phyloP scores from a whole-genome alignment of 2,113 vertebrate species.

The Chlorodrepanis virens region DNA sequence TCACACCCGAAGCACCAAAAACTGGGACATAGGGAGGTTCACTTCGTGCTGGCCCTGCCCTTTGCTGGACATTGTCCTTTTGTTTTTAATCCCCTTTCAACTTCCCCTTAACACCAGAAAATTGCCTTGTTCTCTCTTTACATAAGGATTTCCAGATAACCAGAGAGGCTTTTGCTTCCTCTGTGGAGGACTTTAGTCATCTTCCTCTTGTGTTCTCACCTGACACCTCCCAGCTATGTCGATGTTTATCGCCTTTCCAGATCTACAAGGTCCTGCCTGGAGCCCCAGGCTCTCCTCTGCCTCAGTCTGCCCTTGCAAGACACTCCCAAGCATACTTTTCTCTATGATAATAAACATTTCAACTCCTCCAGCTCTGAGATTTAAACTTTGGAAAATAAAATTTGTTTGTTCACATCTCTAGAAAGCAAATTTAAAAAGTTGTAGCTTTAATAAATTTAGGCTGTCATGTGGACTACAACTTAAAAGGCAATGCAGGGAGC shows the following conservation, averaged over 20 bases:
- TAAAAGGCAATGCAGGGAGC: neutral
- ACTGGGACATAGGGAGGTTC: neutral
- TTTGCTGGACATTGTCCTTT: neutral
- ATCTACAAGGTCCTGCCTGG: neutral
- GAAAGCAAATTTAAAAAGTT: neutral
- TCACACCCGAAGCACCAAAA: neutral
- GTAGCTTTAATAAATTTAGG: neutral
- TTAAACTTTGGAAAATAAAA: neutral
- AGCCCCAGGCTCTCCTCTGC: neutral
- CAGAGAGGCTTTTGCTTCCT: neutral
- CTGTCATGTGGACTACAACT: fast-evolving
- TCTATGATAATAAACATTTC: neutral
- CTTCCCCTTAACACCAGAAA: neutral
- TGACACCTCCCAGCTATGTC: neutral
- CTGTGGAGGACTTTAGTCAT: neutral
- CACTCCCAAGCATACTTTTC: neutral
- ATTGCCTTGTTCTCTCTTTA: neutral
- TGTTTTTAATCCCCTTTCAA: neutral
- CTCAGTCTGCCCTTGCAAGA: neutral
- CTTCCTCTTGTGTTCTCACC: neutral
- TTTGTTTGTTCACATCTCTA: neutral
- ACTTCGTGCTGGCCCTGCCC: neutral
- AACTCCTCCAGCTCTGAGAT: neutral
- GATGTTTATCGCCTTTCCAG: neutral
- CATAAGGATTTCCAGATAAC: neutral